phyloP scores from a whole-genome alignment of 1,140 invertebrate genomes.

The Heliconius congener region DNA sequence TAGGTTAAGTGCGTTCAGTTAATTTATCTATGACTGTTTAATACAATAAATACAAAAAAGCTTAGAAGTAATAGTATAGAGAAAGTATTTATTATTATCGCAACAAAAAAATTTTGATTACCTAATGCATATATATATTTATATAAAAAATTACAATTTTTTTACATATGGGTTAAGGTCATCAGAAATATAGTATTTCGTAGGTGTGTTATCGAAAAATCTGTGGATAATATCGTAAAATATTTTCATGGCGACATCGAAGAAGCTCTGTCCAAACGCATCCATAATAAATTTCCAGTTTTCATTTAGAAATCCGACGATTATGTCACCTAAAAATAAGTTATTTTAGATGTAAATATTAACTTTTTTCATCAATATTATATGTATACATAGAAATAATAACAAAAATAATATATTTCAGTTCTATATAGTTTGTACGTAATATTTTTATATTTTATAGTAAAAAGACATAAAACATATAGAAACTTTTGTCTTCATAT shows the following conservation, averaged over 20 bases:
- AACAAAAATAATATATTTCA: too few relatives aligned
- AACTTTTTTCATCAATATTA: background rate
- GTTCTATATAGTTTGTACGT: too few relatives aligned
- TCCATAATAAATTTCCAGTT: conserved; percentile 48
- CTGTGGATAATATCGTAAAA: conserved; percentile 36
- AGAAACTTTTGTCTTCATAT: too few relatives aligned
- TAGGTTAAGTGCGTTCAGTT: background rate
- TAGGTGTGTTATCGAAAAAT: conserved; percentile 46
- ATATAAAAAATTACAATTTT: background rate
- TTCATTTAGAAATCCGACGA: conserved; percentile 49
- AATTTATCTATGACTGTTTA: too few relatives aligned
- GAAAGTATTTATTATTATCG: too few relatives aligned
- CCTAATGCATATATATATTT: background rate
- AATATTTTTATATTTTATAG: too few relatives aligned
- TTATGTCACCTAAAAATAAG: conserved; percentile 46
- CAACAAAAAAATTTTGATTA: too few relatives aligned
- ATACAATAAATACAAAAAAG: too few relatives aligned
- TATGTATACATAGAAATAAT: too few relatives aligned
- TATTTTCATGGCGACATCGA: conserved; percentile 46
- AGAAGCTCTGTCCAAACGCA: conserved; percentile 44
- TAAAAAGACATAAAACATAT: too few relatives aligned
- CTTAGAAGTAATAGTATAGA: too few relatives aligned
- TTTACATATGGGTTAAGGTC: conserved; percentile 46
- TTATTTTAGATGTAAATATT: background rate
- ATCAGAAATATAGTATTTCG: conserved; percentile 38